A percentile compares a stretch with the other conserved stretches of the same genome.
Conservation (phyloP, 2,113 vertebrate genomes). For the Rhipidura dahli region DNA sequence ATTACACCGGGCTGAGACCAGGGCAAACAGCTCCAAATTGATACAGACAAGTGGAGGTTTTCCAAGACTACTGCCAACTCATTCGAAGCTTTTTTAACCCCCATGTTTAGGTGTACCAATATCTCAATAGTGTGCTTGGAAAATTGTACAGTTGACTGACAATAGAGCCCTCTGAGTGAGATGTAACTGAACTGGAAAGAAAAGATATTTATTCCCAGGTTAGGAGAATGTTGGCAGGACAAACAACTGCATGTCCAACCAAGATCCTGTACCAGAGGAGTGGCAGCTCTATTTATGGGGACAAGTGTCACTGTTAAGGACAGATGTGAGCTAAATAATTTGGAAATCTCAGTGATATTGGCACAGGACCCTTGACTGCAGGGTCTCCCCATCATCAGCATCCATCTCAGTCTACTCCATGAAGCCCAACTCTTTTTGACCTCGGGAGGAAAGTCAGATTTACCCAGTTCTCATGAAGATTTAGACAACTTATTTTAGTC, state of each 20-base stretch:
- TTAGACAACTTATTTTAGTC: not conserved
- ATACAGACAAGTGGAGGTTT: not conserved
- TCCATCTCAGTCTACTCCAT: not conserved
- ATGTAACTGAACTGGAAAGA: not conserved
- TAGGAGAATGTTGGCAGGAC: not conserved
- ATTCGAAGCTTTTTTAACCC: not conserved
- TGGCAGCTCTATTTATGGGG: not conserved
- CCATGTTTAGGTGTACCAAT: not conserved
- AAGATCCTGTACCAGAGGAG: not conserved
- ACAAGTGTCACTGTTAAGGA: not conserved
- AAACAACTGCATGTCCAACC: not conserved
- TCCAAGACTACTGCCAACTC: not conserved
- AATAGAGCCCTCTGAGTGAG: not conserved
- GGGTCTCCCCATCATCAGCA: not conserved
- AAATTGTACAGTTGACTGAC: not conserved
- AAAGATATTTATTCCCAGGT: not conserved
- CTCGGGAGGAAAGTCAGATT: not conserved
- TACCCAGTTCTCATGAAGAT: not conserved
- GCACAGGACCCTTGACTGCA: not conserved
- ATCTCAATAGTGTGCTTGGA: not conserved
- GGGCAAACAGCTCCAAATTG: not conserved
- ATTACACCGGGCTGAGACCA: not conserved
- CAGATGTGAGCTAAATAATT: not conserved
- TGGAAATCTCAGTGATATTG: not conserved
- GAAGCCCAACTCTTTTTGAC: rapidly evolving